Percentiles rank a stretch among this genome's conserved stretches.
Evolutionary conservation across 2,888 invertebrate genomes (phyloP).

Genomic region (Sphaeridia pumilis): DNA sequence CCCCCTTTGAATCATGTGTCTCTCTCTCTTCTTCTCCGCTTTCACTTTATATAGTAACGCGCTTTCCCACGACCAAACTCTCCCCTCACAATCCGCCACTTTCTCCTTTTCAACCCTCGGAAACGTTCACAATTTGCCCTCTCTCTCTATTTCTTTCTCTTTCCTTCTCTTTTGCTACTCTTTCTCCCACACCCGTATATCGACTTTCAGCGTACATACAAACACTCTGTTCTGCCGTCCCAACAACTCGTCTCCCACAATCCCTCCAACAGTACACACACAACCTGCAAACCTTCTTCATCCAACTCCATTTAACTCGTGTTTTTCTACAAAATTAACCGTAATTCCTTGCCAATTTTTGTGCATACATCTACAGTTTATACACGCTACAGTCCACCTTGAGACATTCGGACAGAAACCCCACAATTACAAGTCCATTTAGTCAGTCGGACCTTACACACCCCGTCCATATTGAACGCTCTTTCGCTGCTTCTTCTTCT

Average conservation of each 20-base stretch:
- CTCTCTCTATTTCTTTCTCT: conserved; percentile 17
- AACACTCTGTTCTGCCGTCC: neutral
- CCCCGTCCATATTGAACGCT: no score
- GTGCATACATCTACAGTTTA: no score
- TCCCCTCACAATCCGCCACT: conserved; percentile 14
- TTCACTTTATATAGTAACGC: conserved; percentile 12
- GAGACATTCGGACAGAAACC: no score
- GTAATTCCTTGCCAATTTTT: no score
- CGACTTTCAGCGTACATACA: neutral
- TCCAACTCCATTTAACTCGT: neutral
- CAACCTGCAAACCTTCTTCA: neutral
- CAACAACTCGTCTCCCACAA: neutral
- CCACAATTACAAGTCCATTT: no score
- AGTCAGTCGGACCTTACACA: no score
- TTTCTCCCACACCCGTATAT: neutral
- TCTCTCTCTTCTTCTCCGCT: conserved; percentile 7
- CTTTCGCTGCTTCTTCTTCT: no score
- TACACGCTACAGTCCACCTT: no score
- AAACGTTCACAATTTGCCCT: no score
- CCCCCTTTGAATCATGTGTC: conserved; percentile 16
- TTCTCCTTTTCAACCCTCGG: no score
- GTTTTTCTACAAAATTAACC: no score
- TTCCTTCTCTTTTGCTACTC: conserved; percentile 5
- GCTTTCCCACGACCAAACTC: conserved; percentile 13
- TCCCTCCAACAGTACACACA: neutral